Conservation (phyloP, 2,888 invertebrate species). For the Phragmatobia fuliginosa region DNA sequence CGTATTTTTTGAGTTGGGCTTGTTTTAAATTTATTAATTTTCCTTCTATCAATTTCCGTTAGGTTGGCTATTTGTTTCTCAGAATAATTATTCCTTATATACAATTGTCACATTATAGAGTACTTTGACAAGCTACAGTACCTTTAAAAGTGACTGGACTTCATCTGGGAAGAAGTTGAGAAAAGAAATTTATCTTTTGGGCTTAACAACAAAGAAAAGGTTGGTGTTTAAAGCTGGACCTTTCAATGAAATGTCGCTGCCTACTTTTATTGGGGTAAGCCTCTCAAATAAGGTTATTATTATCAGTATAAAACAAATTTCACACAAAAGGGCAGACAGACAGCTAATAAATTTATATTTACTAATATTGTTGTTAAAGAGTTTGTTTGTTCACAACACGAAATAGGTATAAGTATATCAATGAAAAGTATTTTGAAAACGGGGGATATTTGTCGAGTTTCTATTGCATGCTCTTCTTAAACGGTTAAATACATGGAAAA, state of each 20-base stretch:
- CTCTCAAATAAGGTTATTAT: background rate
- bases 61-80: too few relatives aligned
- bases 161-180: slow-evolving; percentile 44
- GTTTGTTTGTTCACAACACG: too few relatives aligned
- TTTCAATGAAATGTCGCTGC: slow-evolving; percentile 69
- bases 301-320: too few relatives aligned
- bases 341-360: too few relatives aligned
- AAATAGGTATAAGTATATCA: too few relatives aligned
- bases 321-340: too few relatives aligned
- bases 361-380: too few relatives aligned
- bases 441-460: too few relatives aligned
- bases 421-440: too few relatives aligned
- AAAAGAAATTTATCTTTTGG: slow-evolving; percentile 61
- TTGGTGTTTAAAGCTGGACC: slow-evolving; percentile 70
- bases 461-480: too few relatives aligned
- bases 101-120: slow-evolving; percentile 58
- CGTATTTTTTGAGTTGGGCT: background rate
- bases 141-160: slow-evolving; percentile 69
- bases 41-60: background rate
- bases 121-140: slow-evolving; percentile 61
- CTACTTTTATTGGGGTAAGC: slow-evolving; percentile 69
- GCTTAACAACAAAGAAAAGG: slow-evolving; percentile 56
- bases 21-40: background rate
- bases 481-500: too few relatives aligned
- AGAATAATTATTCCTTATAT: background rate